These are phyloP conservation scores for Subacronicta megacephala DNA, from an alignment of 2,888 invertebrate species.

Conservation along the genomic window DNA sequence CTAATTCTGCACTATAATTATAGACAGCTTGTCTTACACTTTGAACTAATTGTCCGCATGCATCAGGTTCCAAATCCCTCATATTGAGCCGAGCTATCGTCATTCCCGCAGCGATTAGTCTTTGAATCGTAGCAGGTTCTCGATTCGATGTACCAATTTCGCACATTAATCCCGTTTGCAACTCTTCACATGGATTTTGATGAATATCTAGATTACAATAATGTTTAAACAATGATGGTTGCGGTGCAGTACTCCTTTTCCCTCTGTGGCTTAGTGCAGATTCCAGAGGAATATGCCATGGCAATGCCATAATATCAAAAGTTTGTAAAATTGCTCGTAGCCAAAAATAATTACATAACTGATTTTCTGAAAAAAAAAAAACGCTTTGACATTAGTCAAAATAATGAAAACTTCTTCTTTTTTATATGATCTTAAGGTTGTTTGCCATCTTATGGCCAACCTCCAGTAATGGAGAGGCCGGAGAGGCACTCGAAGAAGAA, in stretches of 20 bases:
- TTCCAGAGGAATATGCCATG: conserved; percentile 84
- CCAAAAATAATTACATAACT: background rate
- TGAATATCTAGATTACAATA: conserved; percentile 76
- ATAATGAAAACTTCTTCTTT: too few relatives aligned
- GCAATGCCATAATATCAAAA: conserved; percentile 72
- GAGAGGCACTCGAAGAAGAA: too few relatives aligned
- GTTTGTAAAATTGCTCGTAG: background rate
- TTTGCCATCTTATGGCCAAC: too few relatives aligned
- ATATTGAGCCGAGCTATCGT: conserved; percentile 83
- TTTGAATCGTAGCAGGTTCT: conserved; percentile 79
- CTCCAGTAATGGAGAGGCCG: too few relatives aligned
- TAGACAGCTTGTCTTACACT: conserved; percentile 84
- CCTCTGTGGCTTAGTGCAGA: conserved; percentile 64
- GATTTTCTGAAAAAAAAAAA: too few relatives aligned
- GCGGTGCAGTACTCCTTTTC: conserved; percentile 53
- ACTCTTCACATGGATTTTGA: conserved; percentile 78
- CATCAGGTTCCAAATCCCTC: conserved; percentile 80
- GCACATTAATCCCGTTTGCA: conserved; percentile 84
- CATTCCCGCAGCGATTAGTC: conserved; percentile 84
- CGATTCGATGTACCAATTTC: conserved; percentile 78
- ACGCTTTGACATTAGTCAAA: too few relatives aligned
- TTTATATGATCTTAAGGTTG: too few relatives aligned
- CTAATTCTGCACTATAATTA: conserved; percentile 83
- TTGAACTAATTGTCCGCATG: conserved; percentile 81
- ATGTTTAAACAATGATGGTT: conserved; percentile 76